Conservation (phyloP, 2,797 vertebrate species). For the Leucoraja ocellata region DNA sequence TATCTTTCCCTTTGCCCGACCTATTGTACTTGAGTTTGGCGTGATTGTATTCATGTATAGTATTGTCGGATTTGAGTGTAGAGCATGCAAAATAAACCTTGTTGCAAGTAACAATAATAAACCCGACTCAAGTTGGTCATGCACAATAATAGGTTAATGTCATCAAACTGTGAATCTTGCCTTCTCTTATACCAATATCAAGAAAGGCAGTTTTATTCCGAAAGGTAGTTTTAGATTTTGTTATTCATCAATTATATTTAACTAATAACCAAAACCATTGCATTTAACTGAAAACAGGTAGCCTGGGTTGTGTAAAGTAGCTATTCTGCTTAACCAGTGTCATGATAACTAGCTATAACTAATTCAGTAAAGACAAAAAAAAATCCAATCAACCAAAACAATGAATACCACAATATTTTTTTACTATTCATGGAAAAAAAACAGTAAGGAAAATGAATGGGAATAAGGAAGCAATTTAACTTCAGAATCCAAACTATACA, state of each 20-base stretch:
- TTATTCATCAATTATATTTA: background rate
- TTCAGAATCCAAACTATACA: background rate
- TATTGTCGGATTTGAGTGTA: too few relatives aligned
- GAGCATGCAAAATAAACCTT: too few relatives aligned
- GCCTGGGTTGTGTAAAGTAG: background rate
- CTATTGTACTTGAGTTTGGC: too few relatives aligned
- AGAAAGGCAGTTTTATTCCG: background rate
- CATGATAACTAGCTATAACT: background rate
- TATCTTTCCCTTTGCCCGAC: too few relatives aligned
- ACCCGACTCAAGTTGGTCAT: background rate
- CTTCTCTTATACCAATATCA: background rate
- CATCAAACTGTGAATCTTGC: background rate
- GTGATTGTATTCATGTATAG: too few relatives aligned
- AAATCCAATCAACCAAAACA: background rate
- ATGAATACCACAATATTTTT: background rate
- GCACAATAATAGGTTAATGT: background rate
- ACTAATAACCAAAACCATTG: background rate
- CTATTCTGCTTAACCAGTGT: background rate
- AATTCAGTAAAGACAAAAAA: background rate
- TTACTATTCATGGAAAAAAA: background rate
- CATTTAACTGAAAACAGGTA: background rate
- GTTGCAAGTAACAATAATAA: too few relatives aligned
- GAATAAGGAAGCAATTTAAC: background rate
- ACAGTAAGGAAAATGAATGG: background rate
- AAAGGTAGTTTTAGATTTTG: background rate